Evolutionary conservation across 2,888 invertebrate species (phyloP).

Genomic region (Carterocephalus palaemon): DNA sequence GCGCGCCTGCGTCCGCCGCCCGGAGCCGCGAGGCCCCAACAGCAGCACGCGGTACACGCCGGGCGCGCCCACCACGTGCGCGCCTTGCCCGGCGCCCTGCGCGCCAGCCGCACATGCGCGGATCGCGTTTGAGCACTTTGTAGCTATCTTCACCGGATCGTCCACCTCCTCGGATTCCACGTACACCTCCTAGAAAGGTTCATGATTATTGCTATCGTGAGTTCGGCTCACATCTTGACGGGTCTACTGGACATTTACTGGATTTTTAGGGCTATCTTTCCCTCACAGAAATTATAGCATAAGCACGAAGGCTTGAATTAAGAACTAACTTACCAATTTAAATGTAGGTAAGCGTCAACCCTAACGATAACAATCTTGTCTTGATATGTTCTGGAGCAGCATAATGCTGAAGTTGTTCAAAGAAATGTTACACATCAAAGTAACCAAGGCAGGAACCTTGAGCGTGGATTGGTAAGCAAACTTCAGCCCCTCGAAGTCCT

Average conservation of each 20-base stretch:
- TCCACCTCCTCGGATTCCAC: constrained; percentile 42
- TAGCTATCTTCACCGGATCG: constrained; percentile 39
- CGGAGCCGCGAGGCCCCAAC: constrained; percentile 80
- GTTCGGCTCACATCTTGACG: too few species aligned
- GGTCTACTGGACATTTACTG: too few species aligned
- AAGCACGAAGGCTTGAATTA: too few species aligned
- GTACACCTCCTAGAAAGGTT: constrained; percentile 48
- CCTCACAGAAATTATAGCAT: too few species aligned
- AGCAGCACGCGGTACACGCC: constrained; percentile 78
- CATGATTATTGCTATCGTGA: background rate
- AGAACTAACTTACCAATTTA: too few species aligned
- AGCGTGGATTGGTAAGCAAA: constrained; percentile 59
- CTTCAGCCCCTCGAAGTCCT: constrained; percentile 65
- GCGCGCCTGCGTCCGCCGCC: constrained; percentile 75
- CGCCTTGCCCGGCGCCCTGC: constrained; percentile 52
- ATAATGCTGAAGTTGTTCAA: too few species aligned
- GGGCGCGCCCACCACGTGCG: constrained; percentile 65
- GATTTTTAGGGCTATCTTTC: too few species aligned
- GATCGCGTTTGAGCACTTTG: constrained; percentile 60
- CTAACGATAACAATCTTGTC: too few species aligned
- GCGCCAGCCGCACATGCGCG: constrained; percentile 52
- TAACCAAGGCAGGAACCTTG: too few species aligned
- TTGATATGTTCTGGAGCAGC: too few species aligned
- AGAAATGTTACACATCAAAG: too few species aligned
- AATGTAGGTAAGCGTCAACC: too few species aligned